These are phyloP conservation scores for Girardinus metallicus DNA, from an alignment of 2,797 vertebrate genomes.

Conservation along the genomic window DNA sequence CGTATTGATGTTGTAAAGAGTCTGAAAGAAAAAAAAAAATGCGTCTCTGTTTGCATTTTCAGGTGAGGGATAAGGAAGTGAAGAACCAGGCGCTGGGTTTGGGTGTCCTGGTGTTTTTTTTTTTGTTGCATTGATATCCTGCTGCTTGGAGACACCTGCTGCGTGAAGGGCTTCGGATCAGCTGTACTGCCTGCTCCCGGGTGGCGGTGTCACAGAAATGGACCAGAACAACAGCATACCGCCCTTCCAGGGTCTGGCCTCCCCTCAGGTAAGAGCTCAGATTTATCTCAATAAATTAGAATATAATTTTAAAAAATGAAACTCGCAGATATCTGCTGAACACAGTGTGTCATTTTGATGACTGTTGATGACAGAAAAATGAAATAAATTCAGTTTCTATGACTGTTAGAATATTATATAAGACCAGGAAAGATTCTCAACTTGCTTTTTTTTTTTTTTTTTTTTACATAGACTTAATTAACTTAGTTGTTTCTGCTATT, in stretches of 20 bases:
- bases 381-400: neutral
- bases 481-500: no score
- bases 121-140: neutral
- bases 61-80: neutral
- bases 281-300: neutral
- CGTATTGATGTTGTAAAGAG: neutral
- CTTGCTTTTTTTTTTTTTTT: no score
- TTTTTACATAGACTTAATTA: no score
- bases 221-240: constrained; percentile 98
- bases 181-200: constrained; percentile 39
- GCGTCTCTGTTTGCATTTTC: constrained; percentile 3
- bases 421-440: neutral
- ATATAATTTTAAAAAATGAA: neutral
- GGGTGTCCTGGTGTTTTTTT: constrained; percentile 10
- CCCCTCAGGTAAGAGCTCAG: constrained; percentile 88
- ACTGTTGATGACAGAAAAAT: neutral
- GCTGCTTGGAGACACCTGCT: constrained; percentile 3
- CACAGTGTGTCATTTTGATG: neutral
- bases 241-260: constrained; percentile 95
- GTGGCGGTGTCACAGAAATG: constrained; percentile 80
- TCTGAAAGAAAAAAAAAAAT: neutral
- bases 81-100: neutral
- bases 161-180: neutral
- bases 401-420: neutral
- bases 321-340: no score